These are phyloP conservation scores for Siderastrea radians DNA, from an alignment of 92 coral and sea anemone species.

Conservation along the genomic window DNA sequence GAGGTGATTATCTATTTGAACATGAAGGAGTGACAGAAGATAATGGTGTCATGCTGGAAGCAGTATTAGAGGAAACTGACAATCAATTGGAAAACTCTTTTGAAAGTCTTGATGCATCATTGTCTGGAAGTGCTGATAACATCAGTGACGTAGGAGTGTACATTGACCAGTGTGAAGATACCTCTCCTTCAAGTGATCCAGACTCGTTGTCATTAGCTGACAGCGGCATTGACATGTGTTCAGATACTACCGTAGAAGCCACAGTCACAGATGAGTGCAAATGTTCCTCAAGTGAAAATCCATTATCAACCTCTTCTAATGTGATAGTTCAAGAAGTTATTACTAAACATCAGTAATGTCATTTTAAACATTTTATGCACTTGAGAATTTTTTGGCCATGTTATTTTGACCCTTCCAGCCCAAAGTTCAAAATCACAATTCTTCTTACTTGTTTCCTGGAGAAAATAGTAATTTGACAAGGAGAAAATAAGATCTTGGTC, in stretches of 20 bases:
- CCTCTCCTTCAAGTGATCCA: background rate
- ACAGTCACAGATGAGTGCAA: constrained; percentile 16
- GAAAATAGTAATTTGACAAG: too few species aligned
- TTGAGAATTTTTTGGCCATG: too few species aligned
- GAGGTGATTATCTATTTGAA: background rate
- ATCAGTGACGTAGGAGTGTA: constrained; percentile 14
- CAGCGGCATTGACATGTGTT: constrained; percentile 49
- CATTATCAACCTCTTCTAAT: background rate
- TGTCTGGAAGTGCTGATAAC: constrained; percentile 32
- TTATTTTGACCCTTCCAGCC: too few species aligned
- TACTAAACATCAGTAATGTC: background rate
- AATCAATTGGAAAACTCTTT: constrained; percentile 32
- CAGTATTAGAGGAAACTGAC: background rate
- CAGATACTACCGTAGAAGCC: constrained; percentile 32
- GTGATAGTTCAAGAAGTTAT: background rate
- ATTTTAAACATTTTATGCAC: too few species aligned
- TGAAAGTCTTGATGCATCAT: constrained; percentile 19
- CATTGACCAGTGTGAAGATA: constrained; percentile 17
- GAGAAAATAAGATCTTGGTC: too few species aligned
- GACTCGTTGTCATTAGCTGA: constrained; percentile 44
- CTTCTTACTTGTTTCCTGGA: too few species aligned
- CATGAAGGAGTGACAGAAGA: background rate
- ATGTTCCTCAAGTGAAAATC: constrained; percentile 7
- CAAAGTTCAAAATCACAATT: too few species aligned
- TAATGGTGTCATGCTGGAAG: background rate